phyloP scores from a whole-genome alignment of 2,888 invertebrate genomes.

The Agrotis ipsilon region DNA sequence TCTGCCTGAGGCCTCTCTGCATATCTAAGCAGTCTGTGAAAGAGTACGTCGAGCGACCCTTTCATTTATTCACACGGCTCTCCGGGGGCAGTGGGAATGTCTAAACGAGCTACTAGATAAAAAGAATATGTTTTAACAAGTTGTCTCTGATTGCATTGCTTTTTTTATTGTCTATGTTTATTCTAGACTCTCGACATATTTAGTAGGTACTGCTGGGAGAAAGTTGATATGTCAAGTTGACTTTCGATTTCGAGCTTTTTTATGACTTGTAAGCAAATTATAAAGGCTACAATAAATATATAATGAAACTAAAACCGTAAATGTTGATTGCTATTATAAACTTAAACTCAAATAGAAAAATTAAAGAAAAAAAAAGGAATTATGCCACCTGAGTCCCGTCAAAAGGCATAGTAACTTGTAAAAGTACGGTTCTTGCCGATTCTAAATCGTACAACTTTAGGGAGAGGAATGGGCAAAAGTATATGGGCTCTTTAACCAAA shows the following conservation, averaged over 20 bases:
- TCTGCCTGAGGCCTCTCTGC: conserved; percentile 70
- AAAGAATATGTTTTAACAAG: conserved; percentile 52
- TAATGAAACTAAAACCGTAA: no score
- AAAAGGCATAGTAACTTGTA: no score
- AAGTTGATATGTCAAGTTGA: neutral
- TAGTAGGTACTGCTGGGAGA: neutral
- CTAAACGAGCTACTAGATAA: conserved; percentile 53
- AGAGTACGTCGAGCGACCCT: conserved; percentile 71
- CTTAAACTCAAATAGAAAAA: no score
- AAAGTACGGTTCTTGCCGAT: no score
- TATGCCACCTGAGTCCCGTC: no score
- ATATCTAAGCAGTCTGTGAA: conserved; percentile 75
- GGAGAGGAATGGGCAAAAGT: no score
- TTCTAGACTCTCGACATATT: neutral
- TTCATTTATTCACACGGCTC: conserved; percentile 77
- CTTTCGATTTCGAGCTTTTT: neutral
- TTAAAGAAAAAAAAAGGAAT: no score
- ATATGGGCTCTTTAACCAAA: no score
- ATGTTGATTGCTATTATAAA: no score
- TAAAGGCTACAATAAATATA: no score
- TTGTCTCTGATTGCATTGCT: conserved; percentile 37
- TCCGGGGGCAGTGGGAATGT: conserved; percentile 52
- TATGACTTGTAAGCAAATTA: neutral
- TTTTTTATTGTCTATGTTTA: conserved; percentile 22
- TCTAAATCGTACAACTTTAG: no score